Evolutionary conservation across 2,113 vertebrate genomes (phyloP), one percentile per base, ranked within the genome.

Genomic region (Tyrannus savana): DNA sequence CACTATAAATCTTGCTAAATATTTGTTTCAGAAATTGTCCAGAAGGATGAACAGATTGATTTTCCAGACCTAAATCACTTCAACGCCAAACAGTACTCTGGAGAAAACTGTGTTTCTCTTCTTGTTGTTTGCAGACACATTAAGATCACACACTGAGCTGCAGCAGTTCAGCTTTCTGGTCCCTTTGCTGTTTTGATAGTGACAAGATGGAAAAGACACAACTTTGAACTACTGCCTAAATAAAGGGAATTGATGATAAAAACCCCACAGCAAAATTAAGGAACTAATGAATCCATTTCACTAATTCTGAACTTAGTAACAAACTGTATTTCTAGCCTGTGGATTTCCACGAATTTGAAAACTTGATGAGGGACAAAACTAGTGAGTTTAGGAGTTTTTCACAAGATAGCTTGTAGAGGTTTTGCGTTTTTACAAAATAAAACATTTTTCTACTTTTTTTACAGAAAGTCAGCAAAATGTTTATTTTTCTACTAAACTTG

Each of bases 1-100:
- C 55, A 76, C 92, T 88, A 97, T 97, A 98, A 98, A 98, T 98
- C 97, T 97, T 91, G 93, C 89, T 97, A 98, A 98, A 97, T 97
- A 97, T 97, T 98, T 98, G 96, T 98, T 98, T 98, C 98, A 98
- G 98, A 98, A 98, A 97, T 95, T 96, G 97, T 98, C 97, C 96
- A 97, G 96, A 96, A 97, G 95, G 96, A 98, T 92, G 98, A 98
- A 98, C 96, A 98, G 93, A 97, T 96, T 97, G 91, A 86, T 98
- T 98, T 98, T 98, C 98, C 98, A 98, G 93, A 96, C 93, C 73
- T 95, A 97, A 97, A 98, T 97, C 97, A 97, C 96, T 95, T 96
- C 96, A 97, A 97, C 96, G 96, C 94, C 91, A 69, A 96, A 96
- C 89, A 98, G 97, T 89, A 95, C 98, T 98, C 97, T 96, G 71